Evolutionary conservation across 92 coral and sea anemone genomes (phyloP), one percentile per base, ranked within the genome.

Genomic region (Parazoanthus atlanticus): DNA sequence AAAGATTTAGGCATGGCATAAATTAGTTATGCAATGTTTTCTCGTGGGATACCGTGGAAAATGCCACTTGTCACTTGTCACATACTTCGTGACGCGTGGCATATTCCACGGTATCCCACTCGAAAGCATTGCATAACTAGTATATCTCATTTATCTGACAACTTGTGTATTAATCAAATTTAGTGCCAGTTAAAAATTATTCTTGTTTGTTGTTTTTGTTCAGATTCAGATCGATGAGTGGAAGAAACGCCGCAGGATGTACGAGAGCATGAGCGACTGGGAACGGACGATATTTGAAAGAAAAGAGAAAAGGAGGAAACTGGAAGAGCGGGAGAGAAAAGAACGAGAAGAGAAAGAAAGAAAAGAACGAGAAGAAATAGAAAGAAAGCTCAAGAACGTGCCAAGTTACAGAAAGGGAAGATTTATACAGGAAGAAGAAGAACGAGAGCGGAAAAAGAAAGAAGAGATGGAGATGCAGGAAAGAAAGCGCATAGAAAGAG

Each of bases 191-290:
- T 13, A 52, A 15, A 52, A 52, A 52, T 2, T 12, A 16, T 8
- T 46, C 12, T 52, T 52, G 58, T 61, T 61, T 61, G 8, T 25
- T 61, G n/a, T 21, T 19, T 61, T 25, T 61, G 69, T 19, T 7
- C 9, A 80, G 84, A 54, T 56, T 54, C 70, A 80, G 84, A 80
- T 80, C 17, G 84, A 80, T 32, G 84, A 80, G 38, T 80, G 84
- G 84, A 65, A 80, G 2, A 64, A 64, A 54, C 84, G 84, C 61
- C 84, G 84, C 46, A 21, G 84, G 23, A 56, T 80, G 1, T 84
- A 66, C 34, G 76, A 84, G 58, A 36, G 61, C 61, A 66, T 84
- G 88, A 84, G 88, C 56, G 79, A 84, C 38, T 73, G 77, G 77
- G 88, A 84, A 49, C 41, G n/a, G 32, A 28, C 79, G 1, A 69